phyloP scores from a whole-genome alignment of 2,888 invertebrate genomes.

The Drosophila pegasa region DNA sequence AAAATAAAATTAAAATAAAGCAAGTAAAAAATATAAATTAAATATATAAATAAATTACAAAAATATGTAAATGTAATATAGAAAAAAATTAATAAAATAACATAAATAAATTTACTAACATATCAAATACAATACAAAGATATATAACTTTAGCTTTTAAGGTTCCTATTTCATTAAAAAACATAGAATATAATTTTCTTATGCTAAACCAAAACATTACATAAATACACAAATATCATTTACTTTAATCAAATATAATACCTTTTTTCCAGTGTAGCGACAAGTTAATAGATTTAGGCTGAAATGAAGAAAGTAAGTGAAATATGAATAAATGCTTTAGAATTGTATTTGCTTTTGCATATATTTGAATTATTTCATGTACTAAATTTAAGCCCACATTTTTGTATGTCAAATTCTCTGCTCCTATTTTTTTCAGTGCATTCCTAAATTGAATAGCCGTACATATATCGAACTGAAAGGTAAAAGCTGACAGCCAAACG shows the following conservation, averaged over 20 bases:
- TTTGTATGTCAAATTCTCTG: neutral
- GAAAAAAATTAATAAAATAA: too few relatives aligned
- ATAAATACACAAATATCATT: neutral
- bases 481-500: conserved; percentile 26
- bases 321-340: neutral
- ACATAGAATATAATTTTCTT: too few relatives aligned
- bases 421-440: neutral
- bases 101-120: too few relatives aligned
- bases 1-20: too few relatives aligned
- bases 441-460: conserved; percentile 8
- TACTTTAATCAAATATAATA: neutral
- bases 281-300: neutral
- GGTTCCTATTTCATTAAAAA: too few relatives aligned
- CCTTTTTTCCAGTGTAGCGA: neutral
- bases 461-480: conserved; percentile 14
- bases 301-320: neutral
- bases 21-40: too few relatives aligned
- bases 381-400: neutral
- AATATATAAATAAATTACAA: too few relatives aligned
- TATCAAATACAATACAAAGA: too few relatives aligned
- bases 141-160: too few relatives aligned
- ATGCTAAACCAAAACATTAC: too few relatives aligned
- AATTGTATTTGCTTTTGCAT: too few relatives aligned
- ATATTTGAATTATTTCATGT: neutral
- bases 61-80: too few relatives aligned